phyloP scores from a whole-genome alignment of 2,888 invertebrate species.

The Andrena praecox region DNA sequence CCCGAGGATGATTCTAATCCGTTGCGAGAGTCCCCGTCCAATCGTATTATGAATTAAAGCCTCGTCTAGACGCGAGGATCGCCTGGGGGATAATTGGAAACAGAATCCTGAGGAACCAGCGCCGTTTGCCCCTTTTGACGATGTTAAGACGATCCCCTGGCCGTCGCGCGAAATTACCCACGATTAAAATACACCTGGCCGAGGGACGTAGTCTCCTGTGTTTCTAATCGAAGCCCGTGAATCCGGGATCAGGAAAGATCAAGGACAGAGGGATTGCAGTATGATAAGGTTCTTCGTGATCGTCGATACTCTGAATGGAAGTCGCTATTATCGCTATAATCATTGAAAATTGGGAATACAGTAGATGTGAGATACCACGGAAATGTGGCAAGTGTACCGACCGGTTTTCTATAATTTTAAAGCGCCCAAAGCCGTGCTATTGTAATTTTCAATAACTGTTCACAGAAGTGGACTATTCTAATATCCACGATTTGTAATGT shows the following conservation, averaged over 20 bases:
- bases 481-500: background rate
- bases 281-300: background rate
- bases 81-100: slow-evolving; percentile 65
- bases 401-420: too few relatives aligned
- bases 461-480: background rate
- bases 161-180: slow-evolving; percentile 30
- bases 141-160: slow-evolving; percentile 27
- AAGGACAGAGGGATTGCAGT: too few relatives aligned
- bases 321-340: too few relatives aligned
- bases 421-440: background rate
- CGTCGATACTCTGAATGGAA: background rate
- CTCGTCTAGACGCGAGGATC: slow-evolving; percentile 61
- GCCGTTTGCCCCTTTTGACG: slow-evolving; percentile 26
- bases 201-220: background rate
- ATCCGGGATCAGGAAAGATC: background rate
- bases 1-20: slow-evolving; percentile 44
- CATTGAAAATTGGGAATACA: too few relatives aligned
- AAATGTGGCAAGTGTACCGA: too few relatives aligned
- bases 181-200: slow-evolving; percentile 9
- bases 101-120: slow-evolving; percentile 52
- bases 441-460: background rate
- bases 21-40: slow-evolving; percentile 33
- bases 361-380: too few relatives aligned
- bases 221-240: background rate
- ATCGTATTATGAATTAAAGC: slow-evolving; percentile 67